Percentiles rank a stretch among this genome's conserved stretches.
Evolutionary conservation across 2,113 vertebrate species (phyloP).

Genomic region (Notarius quadriscutis): DNA sequence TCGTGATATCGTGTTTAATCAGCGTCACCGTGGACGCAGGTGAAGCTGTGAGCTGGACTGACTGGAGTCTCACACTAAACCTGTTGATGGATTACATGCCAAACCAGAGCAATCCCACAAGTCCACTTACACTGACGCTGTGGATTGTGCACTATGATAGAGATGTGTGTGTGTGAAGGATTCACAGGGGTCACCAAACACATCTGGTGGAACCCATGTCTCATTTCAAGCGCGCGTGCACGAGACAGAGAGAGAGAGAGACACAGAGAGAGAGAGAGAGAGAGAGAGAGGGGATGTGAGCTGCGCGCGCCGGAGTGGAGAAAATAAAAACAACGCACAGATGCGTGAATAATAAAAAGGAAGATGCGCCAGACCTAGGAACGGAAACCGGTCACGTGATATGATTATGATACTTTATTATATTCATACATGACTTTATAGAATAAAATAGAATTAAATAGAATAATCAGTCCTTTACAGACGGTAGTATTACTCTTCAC

Average conservation of each 20-base stretch:
- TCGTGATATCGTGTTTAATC: background rate
- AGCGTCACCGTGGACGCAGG: background rate
- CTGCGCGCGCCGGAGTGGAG: background rate
- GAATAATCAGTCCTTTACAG: too few species aligned
- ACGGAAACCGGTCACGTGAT: too few species aligned
- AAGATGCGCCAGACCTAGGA: background rate
- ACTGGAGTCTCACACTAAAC: conserved; percentile 30
- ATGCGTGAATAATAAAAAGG: background rate
- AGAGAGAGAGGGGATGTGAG: background rate
- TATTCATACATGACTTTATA: too few species aligned
- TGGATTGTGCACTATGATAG: conserved; percentile 13
- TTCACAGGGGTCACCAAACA: background rate
- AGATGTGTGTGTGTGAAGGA: background rate
- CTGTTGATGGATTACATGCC: conserved; percentile 54
- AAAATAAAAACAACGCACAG: background rate
- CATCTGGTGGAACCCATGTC: background rate
- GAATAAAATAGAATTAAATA: too few species aligned
- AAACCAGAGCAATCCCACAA: conserved; percentile 31
- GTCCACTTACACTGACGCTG: conserved; percentile 32
- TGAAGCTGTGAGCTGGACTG: conserved; percentile 3
- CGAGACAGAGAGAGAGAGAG: too few species aligned
- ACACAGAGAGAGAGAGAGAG: too few species aligned
- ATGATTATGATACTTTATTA: too few species aligned
- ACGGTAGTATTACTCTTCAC: too few species aligned
- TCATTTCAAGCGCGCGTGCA: background rate